phyloP scores from a whole-genome alignment of 2,888 invertebrate species.

The Drosophila bunnanda region DNA sequence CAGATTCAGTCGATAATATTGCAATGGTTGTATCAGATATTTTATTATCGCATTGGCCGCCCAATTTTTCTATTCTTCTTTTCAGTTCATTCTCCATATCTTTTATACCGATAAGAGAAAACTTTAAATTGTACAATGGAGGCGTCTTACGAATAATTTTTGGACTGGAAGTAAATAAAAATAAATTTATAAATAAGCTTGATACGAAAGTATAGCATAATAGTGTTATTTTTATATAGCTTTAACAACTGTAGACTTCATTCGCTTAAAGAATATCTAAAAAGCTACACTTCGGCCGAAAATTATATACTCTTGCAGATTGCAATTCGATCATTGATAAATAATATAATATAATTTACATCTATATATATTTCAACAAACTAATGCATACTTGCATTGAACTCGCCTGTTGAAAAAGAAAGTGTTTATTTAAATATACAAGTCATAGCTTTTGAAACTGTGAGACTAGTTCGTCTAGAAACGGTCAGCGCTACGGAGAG shows the following conservation, averaged over 20 bases:
- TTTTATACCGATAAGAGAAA: conserved; percentile 88
- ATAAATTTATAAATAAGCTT: background rate
- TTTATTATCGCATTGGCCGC: conserved; percentile 90
- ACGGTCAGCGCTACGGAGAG: too few relatives aligned
- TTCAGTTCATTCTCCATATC: conserved; percentile 87
- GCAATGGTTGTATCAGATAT: conserved; percentile 89
- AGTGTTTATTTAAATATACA: too few relatives aligned
- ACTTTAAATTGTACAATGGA: conserved; percentile 91
- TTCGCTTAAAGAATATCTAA: too few relatives aligned
- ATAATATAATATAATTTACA: too few relatives aligned
- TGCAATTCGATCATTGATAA: too few relatives aligned
- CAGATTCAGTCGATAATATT: conserved; percentile 89
- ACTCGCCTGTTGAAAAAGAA: too few relatives aligned
- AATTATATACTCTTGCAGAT: background rate
- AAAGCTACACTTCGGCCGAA: too few relatives aligned
- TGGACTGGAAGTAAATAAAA: conserved; percentile 84
- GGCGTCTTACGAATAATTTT: conserved; percentile 88
- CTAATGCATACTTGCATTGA: too few relatives aligned
- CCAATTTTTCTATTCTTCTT: conserved; percentile 89
- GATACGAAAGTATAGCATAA: background rate
- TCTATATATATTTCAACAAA: too few relatives aligned
- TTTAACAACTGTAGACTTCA: background rate
- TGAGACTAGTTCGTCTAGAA: too few relatives aligned
- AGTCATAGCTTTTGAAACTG: too few relatives aligned
- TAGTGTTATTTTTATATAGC: background rate